Base-by-base conservation (phyloP, 2,113 vertebrate genomes). In the Cebidichthys violaceus region DNA sequence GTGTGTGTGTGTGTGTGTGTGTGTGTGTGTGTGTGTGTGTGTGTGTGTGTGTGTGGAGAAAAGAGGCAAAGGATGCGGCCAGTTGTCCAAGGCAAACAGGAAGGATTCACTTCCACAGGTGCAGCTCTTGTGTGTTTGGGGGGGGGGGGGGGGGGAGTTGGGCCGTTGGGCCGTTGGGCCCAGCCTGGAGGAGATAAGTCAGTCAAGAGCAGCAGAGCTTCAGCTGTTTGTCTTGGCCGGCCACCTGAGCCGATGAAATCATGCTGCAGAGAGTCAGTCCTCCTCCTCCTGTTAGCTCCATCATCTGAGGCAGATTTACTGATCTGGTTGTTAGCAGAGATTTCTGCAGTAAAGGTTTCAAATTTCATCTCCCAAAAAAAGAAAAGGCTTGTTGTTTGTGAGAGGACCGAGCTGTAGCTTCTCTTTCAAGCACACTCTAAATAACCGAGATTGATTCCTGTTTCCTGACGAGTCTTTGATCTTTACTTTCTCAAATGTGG, bases 1-100 rank as follows among this genome's bases (percentile, higher is more conserved):
- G 80, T 33, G 43, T 15, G 86, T 22, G 82, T 22, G 35, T 3
- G 67, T 6, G 73, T 6, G 64, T 1, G 78, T 45, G 22, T 15
- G 55, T 35, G 60, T 20, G 29, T 61, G 68, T 33, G 39, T 70
- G 84, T 29, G 61, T 61, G 79, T 29, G 50, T 18, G 86, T 18
- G 82, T n/a, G 29, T 4, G 61, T 1, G 70, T 9, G 68, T 6
- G 78, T 35, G n/a, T 10, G 62, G 41, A 47, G 52, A 37, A 33
- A 64, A 81, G 67, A 86, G 73, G 60, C 77, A 86, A 72, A 89
- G 91, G 94, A 94, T 92, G 84, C 41, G 4, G 70, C 69, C 52
- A 9, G 82, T 59, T 77, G 80, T 94, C 94, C 94, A 94, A 94
- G 70, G 78, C 88, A 96, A 95, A 96, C 94, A 95, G 94, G 95